Percentiles rank a stretch among this genome's conserved stretches.
Conservation (phyloP, 2,888 invertebrate genomes). For the Drosophila mercatorum region DNA sequence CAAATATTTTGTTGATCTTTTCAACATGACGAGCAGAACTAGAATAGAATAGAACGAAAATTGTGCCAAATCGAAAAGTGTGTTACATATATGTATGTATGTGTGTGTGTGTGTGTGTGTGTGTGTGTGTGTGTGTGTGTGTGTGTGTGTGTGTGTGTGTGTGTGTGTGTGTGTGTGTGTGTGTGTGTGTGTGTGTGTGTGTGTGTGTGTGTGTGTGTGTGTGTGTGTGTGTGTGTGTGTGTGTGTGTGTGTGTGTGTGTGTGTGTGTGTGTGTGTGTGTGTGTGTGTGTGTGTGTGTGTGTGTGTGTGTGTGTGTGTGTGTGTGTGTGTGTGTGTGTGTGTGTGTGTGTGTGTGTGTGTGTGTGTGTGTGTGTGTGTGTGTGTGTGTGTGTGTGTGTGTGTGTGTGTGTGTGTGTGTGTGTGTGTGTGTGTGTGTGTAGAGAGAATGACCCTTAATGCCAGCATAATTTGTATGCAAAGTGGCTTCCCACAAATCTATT, state of each 20-base stretch:
- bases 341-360: neutral
- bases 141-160: neutral
- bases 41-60: conserved; percentile 17
- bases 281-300: neutral
- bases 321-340: neutral
- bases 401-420: neutral
- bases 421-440: neutral
- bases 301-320: neutral
- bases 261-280: neutral
- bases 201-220: neutral
- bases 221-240: neutral
- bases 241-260: neutral
- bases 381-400: neutral
- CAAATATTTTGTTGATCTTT: neutral
- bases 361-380: neutral
- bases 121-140: neutral
- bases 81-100: neutral
- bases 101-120: neutral
- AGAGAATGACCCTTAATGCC: conserved; percentile 30
- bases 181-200: neutral
- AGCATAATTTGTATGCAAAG: conserved; percentile 28
- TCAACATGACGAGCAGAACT: conserved; percentile 1
- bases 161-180: neutral
- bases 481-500: conserved; percentile 2
- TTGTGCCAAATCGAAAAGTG: conserved; percentile 5